phyloP scores from a whole-genome alignment of 2,113 vertebrate species.

The Lethenteron camtschaticum region DNA sequence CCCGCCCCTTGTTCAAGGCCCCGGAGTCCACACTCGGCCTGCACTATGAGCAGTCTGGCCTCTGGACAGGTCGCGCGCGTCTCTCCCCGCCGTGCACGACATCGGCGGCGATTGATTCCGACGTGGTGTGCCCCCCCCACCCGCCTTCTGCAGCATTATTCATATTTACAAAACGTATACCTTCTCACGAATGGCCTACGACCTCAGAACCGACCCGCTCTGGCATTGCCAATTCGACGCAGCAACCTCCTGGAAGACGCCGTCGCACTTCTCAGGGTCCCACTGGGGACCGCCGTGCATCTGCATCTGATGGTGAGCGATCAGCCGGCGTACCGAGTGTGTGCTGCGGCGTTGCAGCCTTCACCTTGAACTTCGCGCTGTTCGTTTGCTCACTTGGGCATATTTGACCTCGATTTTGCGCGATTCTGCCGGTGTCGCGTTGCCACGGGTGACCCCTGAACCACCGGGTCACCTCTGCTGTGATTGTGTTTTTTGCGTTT shows the following conservation, averaged over 20 bases:
- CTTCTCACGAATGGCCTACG: too few species aligned
- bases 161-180: too few species aligned
- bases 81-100: too few species aligned
- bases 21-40: too few species aligned
- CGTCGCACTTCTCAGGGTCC: conserved; percentile 65
- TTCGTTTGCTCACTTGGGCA: neutral
- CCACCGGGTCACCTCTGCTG: neutral
- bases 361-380: neutral
- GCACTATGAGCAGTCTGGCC: too few species aligned
- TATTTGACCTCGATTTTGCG: neutral
- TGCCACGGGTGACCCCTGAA: neutral
- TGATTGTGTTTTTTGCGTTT: neutral
- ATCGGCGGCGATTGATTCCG: too few species aligned
- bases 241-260: conserved; percentile 74
- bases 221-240: conserved; percentile 74
- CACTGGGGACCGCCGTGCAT: conserved; percentile 87
- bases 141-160: too few species aligned
- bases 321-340: neutral
- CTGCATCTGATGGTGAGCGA: conserved; percentile 74
- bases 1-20: too few species aligned
- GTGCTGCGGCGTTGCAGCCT: neutral
- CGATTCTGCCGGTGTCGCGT: neutral
- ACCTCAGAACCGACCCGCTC: conserved; percentile 26
- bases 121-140: too few species aligned
- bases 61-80: too few species aligned